Percentiles rank a stretch among this genome's conserved stretches.
These are phyloP conservation scores for Eugnorisma glareosa DNA, from an alignment of 2,888 invertebrate genomes.

Conservation along the genomic window DNA sequence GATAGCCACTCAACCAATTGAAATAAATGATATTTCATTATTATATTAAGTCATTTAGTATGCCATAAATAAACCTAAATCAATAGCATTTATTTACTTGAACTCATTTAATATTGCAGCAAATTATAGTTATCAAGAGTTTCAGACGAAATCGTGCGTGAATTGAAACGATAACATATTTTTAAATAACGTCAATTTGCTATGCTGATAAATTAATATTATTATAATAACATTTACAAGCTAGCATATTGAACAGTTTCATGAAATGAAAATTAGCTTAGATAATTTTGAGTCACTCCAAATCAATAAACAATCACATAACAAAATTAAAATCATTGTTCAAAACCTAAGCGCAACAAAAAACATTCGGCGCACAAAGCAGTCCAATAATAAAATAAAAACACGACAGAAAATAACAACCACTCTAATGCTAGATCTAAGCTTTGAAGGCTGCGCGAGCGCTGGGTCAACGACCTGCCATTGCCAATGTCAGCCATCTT, in stretches of 20 bases:
- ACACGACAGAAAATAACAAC: conserved; percentile 86
- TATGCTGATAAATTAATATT: conserved; percentile 66
- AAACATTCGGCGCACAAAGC: conserved; percentile 71
- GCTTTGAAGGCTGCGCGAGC: conserved; percentile 89
- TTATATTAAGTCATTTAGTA: conserved; percentile 6
- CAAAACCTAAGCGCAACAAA: conserved; percentile 60
- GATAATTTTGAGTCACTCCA: conserved; percentile 35
- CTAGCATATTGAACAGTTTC: conserved; percentile 39
- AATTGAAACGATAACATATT: conserved; percentile 61
- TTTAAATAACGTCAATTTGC: conserved; percentile 61
- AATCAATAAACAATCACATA: conserved; percentile 58
- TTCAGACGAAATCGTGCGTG: conserved; percentile 60
- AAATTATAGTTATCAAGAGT: conserved; percentile 55
- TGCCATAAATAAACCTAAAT: conserved; percentile 20
- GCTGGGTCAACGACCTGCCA: conserved; percentile 87
- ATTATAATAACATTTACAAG: conserved; percentile 37
- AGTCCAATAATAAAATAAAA: conserved; percentile 79
- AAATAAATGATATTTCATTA: neutral
- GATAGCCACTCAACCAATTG: neutral
- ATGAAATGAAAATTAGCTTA: conserved; percentile 29
- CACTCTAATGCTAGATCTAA: conserved; percentile 89
- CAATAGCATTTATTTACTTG: conserved; percentile 27
- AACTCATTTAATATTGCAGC: conserved; percentile 45
- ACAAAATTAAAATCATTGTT: conserved; percentile 61
- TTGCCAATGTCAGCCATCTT: conserved; percentile 91